Evolutionary conservation across 2,113 vertebrate genomes (phyloP).

Genomic region (Dicerorhinus sumatrensis): DNA sequence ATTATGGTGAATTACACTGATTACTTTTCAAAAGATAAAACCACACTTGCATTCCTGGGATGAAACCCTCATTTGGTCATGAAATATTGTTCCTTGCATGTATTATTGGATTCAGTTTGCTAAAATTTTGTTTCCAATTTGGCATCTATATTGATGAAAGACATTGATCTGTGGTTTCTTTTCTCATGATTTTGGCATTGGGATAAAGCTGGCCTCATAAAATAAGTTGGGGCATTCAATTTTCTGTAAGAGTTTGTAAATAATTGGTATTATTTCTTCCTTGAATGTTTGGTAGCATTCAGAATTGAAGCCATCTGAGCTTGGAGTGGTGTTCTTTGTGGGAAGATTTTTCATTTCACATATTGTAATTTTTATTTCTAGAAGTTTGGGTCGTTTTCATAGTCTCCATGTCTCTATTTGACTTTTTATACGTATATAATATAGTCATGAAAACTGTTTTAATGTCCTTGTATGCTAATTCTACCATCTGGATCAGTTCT

Average conservation of each 20-base stretch:
- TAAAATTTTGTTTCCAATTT: slow-evolving; percentile 21
- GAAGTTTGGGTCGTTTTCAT: not conserved
- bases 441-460: not conserved
- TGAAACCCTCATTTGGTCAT: not conserved
- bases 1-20: not conserved
- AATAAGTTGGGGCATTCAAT: not conserved
- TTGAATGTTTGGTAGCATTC: not conserved
- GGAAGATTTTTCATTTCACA: not conserved
- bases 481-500: not conserved
- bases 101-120: not conserved
- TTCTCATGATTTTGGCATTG: not conserved
- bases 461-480: not conserved
- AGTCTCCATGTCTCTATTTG: not conserved
- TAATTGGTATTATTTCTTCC: not conserved
- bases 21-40: not conserved
- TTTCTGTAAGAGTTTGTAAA: not conserved
- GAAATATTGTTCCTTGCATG: not conserved
- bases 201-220: not conserved
- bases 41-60: not conserved
- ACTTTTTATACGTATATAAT: not conserved
- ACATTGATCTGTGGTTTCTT: not conserved
- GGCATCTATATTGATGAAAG: not conserved
- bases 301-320: not conserved
- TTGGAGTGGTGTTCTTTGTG: not conserved
- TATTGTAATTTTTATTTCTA: not conserved